phyloP scores from a whole-genome alignment of 2,113 vertebrate species.

The Pseudois nayaur region DNA sequence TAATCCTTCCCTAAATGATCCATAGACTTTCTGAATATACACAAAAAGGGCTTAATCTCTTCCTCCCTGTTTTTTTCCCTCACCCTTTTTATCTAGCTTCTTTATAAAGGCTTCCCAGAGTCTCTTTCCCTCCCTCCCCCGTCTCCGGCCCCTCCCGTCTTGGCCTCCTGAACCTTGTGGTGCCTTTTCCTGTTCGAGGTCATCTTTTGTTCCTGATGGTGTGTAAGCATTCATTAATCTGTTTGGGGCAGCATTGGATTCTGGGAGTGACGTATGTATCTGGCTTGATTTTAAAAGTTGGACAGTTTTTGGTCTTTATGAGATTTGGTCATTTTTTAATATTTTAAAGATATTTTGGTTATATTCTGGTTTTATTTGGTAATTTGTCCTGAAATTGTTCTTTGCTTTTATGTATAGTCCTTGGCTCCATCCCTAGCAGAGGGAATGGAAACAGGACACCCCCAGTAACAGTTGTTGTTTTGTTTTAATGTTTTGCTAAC shows the following conservation, averaged over 20 bases:
- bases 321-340: background rate
- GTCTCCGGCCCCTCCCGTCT: background rate
- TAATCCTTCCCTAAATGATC: background rate
- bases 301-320: background rate
- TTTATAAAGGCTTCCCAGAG: background rate
- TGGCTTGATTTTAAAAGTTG: constrained; percentile 8
- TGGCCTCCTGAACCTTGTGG: background rate
- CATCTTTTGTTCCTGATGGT: background rate
- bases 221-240: background rate
- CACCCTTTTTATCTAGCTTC: background rate
- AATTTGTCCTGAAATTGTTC: constrained; percentile 9
- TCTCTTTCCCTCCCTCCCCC: background rate
- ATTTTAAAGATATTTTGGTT: background rate
- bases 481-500: constrained; percentile 19
- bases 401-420: background rate
- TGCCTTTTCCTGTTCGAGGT: background rate
- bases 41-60: background rate
- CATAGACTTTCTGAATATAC: background rate
- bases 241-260: background rate
- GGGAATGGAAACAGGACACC: background rate
- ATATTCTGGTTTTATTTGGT: background rate
- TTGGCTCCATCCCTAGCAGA: background rate
- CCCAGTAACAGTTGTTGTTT: background rate
- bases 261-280: background rate
- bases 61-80: background rate